Evolutionary conservation across 1,140 invertebrate species (phyloP).

Genomic region (Lutraria rhynchaena): DNA sequence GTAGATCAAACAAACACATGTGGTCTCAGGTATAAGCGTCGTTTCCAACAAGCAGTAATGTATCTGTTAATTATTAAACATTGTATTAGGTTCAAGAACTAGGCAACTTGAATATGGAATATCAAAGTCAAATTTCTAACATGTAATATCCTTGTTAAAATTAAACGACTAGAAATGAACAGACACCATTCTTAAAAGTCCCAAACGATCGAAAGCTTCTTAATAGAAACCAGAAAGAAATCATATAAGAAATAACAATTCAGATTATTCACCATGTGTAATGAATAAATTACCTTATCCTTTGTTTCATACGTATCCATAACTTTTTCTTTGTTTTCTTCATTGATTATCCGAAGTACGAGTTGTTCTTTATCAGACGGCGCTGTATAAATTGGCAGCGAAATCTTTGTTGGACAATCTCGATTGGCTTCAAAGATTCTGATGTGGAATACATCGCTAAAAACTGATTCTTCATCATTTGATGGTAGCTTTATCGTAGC

Average conservation of each 20-base stretch:
- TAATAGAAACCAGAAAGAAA: neutral
- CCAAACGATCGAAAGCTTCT: neutral
- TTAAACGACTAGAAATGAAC: too few relatives aligned
- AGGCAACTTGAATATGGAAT: too few relatives aligned
- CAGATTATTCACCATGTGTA: neutral
- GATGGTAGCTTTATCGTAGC: constrained; percentile 1
- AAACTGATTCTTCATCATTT: constrained; percentile 19
- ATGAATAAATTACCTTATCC: constrained; percentile 26
- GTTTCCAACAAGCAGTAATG: constrained; percentile 31
- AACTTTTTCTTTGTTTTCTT: neutral
- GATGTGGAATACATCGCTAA: constrained; percentile 50
- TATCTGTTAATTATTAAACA: too few relatives aligned
- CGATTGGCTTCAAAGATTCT: constrained; percentile 36
- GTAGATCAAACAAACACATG: constrained; percentile 16
- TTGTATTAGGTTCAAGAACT: too few relatives aligned
- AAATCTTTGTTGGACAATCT: constrained; percentile 25
- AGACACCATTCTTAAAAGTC: neutral
- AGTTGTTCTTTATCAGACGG: constrained; percentile 53
- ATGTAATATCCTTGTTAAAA: too few relatives aligned
- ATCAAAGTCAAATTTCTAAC: too few relatives aligned
- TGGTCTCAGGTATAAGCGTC: constrained; percentile 35
- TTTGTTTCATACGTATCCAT: neutral
- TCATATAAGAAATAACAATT: neutral
- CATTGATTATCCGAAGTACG: constrained; percentile 5
- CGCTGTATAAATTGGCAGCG: constrained; percentile 18